Evolutionary conservation across 2,888 invertebrate species (phyloP), one percentile per base, ranked within the genome.

Genomic region (Cantharis nigra): DNA sequence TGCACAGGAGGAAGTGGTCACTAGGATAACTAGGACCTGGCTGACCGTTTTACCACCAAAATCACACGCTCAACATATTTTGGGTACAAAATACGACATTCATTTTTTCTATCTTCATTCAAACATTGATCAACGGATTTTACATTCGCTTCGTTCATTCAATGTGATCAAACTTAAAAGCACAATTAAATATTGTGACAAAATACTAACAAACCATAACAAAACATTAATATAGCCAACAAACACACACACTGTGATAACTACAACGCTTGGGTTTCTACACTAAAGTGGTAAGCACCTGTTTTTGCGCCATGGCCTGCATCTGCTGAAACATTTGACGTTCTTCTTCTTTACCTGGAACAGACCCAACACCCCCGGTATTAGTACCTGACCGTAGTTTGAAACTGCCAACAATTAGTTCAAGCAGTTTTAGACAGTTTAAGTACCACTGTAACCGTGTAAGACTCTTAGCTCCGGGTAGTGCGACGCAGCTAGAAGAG

Each of bases 301-400:
- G 97, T 92, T 97, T 97, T 90, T 97, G 97, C 87, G 97, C 97
- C 95, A 97, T 94, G 84, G 96, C 95, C 89, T 97, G 97, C 96
- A 97, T 97, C 91, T 97, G 97, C 91, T 97, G 97, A 90, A 97
- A 96, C 96, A 97, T 97, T 91, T 96, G 95, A 85, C 97, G 92
- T 91, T 97, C 97, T 90, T 97, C 97, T 90, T 97, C 97, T 92
- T 97, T 97, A 89, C 97, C 97, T 97, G 92, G 89, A 92, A 91
- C 91, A 91, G 84, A 87, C 81, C 85, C 86, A 87, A 87, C 83
- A 87, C 84, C 86, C 78, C 78, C 80, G 83, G 84, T 83, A 87
- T 87, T 87, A 87, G 86, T 86, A 82, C 84, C 82, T 81, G 80
- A 77, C 79, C 70, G 79, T 80, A 81, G 75, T 80, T 78, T 80